Evolutionary conservation across 2,797 vertebrate genomes (phyloP), one percentile per base, ranked within the genome.

Genomic region (Parambassis ranga): DNA sequence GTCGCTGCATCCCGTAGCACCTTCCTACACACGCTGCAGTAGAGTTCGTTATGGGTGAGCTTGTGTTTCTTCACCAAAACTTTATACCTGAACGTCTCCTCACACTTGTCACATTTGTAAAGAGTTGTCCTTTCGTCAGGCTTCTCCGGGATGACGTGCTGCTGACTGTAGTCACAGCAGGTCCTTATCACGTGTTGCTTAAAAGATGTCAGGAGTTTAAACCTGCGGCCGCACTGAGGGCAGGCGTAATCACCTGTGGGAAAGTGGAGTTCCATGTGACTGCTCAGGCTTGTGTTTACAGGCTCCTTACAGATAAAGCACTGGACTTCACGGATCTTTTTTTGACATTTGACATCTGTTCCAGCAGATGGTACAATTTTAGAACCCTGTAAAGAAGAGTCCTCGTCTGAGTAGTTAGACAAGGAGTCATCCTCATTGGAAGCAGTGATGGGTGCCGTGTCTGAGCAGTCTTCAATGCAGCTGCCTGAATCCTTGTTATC

Each of bases 241-340:
- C 88, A 90, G 5, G 67, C 27, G 7, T 80, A 86, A 1, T 61
- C 38, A 0, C 56, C 66, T 1, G 28, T 27, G 11, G 85, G 85
- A 8, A 88, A 90, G 66, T 90, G 86, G 18, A 8, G 72, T 55
- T 79, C 79, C 77, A 88, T 76, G 74, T 90, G 88, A 28, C 8
- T 7, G 3, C 10, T 63, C 20, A 86, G 57, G 1, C n/a, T 39
- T 1, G 18, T 53, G 2, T 22, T 23, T 2, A 84, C 27, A 0
- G 23, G 63, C 49, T 84, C 56, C 3, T 71, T 72, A 52, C 88
- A 90, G 56, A 90, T 69, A 10, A 75, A 76, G 50, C 88, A 90
- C 1, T 47, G 32, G 13, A 41, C 10, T n/a, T 19, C 28, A 10
- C 7, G 31, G 6, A 9, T 3, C 11, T 38, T 78, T 51, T 53